Evolutionary conservation across 2,888 invertebrate species (phyloP).

Genomic region (Disparrhopalites patrizii): DNA sequence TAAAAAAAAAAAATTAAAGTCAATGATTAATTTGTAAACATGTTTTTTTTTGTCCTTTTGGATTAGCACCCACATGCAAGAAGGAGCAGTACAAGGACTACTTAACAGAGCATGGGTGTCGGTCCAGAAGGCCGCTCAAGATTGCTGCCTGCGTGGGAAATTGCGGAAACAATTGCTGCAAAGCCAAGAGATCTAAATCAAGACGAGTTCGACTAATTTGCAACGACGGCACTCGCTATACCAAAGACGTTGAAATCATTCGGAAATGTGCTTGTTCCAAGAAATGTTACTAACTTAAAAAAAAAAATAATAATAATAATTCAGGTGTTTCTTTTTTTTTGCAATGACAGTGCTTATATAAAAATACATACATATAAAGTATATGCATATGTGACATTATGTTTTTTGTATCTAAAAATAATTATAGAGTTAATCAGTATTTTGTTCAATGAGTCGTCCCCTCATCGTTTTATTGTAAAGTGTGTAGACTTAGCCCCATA

Average conservation of each 20-base stretch:
- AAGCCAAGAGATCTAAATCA: slow-evolving; percentile 81
- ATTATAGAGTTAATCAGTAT: too few relatives aligned
- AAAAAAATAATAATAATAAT: too few relatives aligned
- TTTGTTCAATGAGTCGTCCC: too few relatives aligned
- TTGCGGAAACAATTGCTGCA: slow-evolving; percentile 81
- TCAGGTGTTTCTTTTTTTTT: too few relatives aligned
- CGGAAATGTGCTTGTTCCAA: slow-evolving; percentile 94
- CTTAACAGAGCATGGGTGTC: slow-evolving; percentile 85
- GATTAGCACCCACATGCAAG: slow-evolving; percentile 73
- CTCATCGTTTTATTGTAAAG: too few relatives aligned
- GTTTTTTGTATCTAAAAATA: too few relatives aligned
- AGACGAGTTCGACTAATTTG: slow-evolving; percentile 86
- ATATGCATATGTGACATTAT: background rate
- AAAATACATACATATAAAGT: background rate
- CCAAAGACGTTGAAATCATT: slow-evolving; percentile 93
- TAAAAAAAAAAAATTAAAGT: too few relatives aligned
- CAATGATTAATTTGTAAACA: too few relatives aligned
- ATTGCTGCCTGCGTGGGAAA: slow-evolving; percentile 78
- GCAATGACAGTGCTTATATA: too few relatives aligned
- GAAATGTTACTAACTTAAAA: slow-evolving; percentile 62
- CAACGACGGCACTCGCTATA: slow-evolving; percentile 85
- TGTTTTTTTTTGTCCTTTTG: slow-evolving; percentile 43
- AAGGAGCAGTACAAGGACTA: slow-evolving; percentile 88
- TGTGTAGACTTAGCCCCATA: too few relatives aligned
- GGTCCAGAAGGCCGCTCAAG: slow-evolving; percentile 83